A percentile compares a stretch with the other conserved stretches of the same genome.
These are phyloP conservation scores for Cenopis cana DNA, from an alignment of 2,888 invertebrate species.

Conservation along the genomic window DNA sequence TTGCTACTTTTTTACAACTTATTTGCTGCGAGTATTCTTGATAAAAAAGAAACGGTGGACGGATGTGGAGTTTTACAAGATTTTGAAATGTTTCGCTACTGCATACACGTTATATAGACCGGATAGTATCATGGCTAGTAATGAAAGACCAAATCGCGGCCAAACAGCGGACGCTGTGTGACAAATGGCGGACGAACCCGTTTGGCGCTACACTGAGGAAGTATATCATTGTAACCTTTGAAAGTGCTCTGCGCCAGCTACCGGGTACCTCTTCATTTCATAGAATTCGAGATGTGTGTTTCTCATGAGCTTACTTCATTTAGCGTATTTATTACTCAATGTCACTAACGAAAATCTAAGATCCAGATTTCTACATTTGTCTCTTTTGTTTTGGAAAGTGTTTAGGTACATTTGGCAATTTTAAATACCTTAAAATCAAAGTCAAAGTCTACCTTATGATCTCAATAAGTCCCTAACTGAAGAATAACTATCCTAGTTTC, in stretches of 20 bases:
- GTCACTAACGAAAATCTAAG: neutral
- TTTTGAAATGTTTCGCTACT: slow-evolving; percentile 2
- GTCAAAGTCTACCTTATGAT: slow-evolving; percentile 1
- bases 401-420: neutral
- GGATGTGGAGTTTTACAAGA: neutral
- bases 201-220: neutral
- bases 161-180: neutral
- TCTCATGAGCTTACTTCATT: neutral
- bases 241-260: neutral
- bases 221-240: slow-evolving; percentile 4
- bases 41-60: neutral
- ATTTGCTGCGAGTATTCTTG: neutral
- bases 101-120: neutral
- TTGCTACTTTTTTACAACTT: neutral
- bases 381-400: neutral
- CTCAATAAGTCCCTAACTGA: neutral
- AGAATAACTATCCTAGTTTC: neutral
- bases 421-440: neutral
- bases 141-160: neutral
- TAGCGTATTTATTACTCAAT: neutral
- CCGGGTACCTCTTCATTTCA: neutral
- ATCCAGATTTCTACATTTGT: neutral
- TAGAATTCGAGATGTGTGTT: neutral
- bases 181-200: slow-evolving; percentile 4
- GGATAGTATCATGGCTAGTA: neutral